Evolutionary conservation across 2,797 vertebrate species (phyloP).

Genomic region (Eremophila alpestris): DNA sequence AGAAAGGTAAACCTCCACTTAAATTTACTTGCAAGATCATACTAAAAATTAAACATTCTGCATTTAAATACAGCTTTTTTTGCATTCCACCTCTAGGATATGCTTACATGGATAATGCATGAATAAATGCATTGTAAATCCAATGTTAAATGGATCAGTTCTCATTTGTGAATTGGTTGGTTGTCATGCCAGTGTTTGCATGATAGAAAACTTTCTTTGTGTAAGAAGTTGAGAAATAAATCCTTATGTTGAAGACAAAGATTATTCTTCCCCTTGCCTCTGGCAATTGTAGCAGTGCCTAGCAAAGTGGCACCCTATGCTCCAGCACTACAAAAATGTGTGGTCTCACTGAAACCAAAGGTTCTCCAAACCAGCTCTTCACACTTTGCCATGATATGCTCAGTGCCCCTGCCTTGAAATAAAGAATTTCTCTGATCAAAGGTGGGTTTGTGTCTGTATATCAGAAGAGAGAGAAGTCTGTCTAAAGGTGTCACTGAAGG

Average conservation of each 20-base stretch:
- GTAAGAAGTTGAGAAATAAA: neutral
- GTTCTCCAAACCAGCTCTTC: neutral
- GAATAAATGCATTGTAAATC: neutral
- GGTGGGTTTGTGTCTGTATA: neutral
- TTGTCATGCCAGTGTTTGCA: neutral
- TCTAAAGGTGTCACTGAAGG: neutral
- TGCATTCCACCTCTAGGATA: neutral
- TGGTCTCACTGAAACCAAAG: neutral
- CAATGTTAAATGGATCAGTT: neutral
- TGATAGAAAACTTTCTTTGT: neutral
- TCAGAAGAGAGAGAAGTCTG: neutral
- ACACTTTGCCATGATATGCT: neutral
- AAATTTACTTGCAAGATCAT: neutral
- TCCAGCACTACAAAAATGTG: neutral
- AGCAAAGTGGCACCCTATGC: neutral
- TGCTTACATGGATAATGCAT: neutral
- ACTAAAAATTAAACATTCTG: neutral
- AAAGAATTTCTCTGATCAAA: neutral
- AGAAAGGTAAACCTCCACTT: neutral
- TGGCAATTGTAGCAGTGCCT: neutral
- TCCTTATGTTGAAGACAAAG: neutral
- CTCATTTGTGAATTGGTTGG: neutral
- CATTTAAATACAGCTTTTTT: neutral
- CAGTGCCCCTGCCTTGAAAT: neutral
- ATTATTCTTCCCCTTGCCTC: neutral